Evolutionary conservation across 2,888 invertebrate species (phyloP), one percentile per base, ranked within the genome.

Genomic region (Cheilosia grossa): DNA sequence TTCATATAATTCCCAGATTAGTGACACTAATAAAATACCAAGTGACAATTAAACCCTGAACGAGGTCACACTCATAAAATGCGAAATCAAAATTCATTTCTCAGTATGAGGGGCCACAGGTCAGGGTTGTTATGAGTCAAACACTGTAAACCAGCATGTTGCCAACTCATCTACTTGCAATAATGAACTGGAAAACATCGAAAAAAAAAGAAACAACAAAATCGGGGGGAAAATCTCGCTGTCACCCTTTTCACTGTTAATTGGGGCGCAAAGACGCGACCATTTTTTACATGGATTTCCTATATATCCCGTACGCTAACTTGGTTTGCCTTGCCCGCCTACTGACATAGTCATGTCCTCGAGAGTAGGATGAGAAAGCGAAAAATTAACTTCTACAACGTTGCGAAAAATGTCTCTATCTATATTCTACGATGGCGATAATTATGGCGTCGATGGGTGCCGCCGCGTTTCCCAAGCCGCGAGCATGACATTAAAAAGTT

Each of bases 231-330:
- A 59, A 47, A 9, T 19, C 44, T 44, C 21, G 58, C 7, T 56
- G 58, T 67, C 78, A 74, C 54, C 56, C 64, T 73, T 69, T 56
- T 56, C 37, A 59, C 47, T 79, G 74, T 83, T 83, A 74, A 83
- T 80, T 80, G 74, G 80, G 75, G 70, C 80, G 80, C 64, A 75
- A 75, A 80, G 83, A 30, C 83, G 83, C 70, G 83, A 80, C 83
- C 64, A 77, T 70, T 66, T 69, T 80, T 69, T 54, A 27, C 74
- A 21, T 74, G 30, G 64, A 59, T 73, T 72, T 61, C 61, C 44
- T 66, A 40, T 37, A 77, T 66, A 64, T 70, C 63, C 59, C 37
- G 9, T 40, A 53, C 59, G 59, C 37, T 54, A 44, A 17, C 42
- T 58, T 44, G 27, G 58, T 33, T 66, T 70, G 66, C 58, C 33